Evolutionary conservation across 2,888 invertebrate genomes (phyloP).

Genomic region (Drosophila eohydei): DNA sequence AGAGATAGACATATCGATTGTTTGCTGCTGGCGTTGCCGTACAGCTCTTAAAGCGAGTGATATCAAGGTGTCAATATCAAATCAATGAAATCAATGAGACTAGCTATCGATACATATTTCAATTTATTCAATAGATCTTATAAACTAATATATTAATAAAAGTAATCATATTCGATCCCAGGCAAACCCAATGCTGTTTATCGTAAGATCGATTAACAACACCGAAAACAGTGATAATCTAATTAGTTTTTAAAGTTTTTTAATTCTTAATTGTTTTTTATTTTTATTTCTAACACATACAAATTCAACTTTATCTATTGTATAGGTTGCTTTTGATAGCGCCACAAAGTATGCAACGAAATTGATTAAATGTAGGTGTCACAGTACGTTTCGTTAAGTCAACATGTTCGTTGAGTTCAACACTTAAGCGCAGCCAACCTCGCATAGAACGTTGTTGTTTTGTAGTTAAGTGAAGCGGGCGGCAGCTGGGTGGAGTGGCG

Average conservation of each 20-base stretch:
- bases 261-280: not conserved
- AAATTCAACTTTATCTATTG: not conserved
- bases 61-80: not conserved
- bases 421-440: not conserved
- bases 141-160: no score
- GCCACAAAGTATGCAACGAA: conserved; percentile 38
- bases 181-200: not conserved
- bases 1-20: conserved; percentile 46
- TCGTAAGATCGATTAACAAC: not conserved
- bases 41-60: not conserved
- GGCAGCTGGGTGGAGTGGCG: conserved; percentile 10
- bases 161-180: not conserved
- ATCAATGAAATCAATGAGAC: not conserved
- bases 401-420: conserved; percentile 15
- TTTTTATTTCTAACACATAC: not conserved
- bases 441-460: not conserved
- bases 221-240: not conserved
- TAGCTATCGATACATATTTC: not conserved
- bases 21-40: conserved; percentile 21
- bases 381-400: conserved; percentile 27
- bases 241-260: no score
- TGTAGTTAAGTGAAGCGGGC: not conserved
- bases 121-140: not conserved
- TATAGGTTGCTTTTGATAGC: no score
- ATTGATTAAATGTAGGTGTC: not conserved